phyloP scores from a whole-genome alignment of 2,797 vertebrate genomes.

The Megalops cyprinoides region DNA sequence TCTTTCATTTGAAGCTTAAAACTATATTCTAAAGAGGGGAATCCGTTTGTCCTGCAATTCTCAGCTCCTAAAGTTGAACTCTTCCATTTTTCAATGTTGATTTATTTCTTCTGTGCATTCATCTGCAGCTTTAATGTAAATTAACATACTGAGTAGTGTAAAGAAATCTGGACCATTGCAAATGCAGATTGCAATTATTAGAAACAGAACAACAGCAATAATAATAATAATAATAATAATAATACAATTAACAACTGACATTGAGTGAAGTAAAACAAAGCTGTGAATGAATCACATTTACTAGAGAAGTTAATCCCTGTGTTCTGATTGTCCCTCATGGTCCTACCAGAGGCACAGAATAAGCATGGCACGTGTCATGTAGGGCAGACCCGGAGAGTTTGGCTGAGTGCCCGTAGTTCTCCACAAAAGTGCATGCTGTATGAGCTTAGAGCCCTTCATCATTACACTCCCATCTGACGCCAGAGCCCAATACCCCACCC shows the following conservation, averaged over 20 bases:
- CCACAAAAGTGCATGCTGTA: constrained; percentile 1
- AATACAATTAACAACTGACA: neutral
- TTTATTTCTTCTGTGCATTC: neutral
- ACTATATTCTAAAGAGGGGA: neutral
- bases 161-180: no score
- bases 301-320: neutral
- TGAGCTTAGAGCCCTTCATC: neutral
- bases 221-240: no score
- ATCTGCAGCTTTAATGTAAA: no score
- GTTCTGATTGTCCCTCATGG: neutral
- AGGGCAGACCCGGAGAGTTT: neutral
- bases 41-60: neutral
- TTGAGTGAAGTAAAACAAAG: neutral
- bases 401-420: neutral
- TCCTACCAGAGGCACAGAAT: neutral
- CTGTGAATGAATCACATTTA: neutral
- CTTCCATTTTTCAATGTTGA: neutral
- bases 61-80: neutral
- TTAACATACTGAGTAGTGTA: no score
- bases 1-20: neutral
- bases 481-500: no score
- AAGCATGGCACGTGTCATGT: neutral
- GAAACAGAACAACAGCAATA: no score
- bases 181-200: no score
- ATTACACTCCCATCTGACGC: neutral